Percentiles rank a stretch among this genome's conserved stretches.
These are phyloP conservation scores for Agrochola macilenta DNA, from an alignment of 2,888 invertebrate genomes.

Conservation along the genomic window DNA sequence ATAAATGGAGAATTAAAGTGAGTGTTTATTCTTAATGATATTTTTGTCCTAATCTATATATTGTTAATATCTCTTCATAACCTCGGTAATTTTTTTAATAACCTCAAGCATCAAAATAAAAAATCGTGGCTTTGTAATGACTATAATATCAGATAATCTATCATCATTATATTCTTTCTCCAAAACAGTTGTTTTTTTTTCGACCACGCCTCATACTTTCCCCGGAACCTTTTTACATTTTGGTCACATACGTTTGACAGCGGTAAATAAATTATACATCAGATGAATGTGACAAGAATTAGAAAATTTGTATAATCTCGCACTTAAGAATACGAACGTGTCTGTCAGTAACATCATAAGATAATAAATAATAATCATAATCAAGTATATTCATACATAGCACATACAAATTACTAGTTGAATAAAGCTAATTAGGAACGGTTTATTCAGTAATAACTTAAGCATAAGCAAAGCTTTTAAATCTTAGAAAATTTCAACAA, in stretches of 20 bases:
- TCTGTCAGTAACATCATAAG: neutral
- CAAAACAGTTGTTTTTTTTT: slow-evolving; percentile 2
- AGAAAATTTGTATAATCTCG: slow-evolving; percentile 3
- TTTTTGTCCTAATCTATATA: neutral
- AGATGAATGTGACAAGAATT: slow-evolving; percentile 16
- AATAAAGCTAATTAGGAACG: neutral
- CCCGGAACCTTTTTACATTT: slow-evolving; percentile 34
- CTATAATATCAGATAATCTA: slow-evolving; percentile 13
- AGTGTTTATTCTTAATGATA: neutral
- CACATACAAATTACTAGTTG: neutral
- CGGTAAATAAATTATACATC: slow-evolving; percentile 26
- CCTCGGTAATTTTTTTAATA: neutral
- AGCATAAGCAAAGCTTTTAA: neutral
- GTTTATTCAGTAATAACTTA: neutral
- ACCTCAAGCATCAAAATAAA: neutral
- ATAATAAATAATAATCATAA: neutral
- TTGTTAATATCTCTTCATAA: neutral
- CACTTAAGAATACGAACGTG: neutral
- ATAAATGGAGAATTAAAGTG: neutral
- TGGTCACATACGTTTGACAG: slow-evolving; percentile 11
- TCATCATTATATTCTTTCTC: slow-evolving; percentile 22
- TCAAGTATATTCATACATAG: neutral
- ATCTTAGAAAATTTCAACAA: neutral
- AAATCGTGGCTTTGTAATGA: neutral
- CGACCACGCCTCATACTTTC: slow-evolving; percentile 43